A percentile compares a stretch with the other conserved stretches of the same genome.
Conservation (phyloP, 1,140 invertebrate species). For the Mylabris phalerata region DNA sequence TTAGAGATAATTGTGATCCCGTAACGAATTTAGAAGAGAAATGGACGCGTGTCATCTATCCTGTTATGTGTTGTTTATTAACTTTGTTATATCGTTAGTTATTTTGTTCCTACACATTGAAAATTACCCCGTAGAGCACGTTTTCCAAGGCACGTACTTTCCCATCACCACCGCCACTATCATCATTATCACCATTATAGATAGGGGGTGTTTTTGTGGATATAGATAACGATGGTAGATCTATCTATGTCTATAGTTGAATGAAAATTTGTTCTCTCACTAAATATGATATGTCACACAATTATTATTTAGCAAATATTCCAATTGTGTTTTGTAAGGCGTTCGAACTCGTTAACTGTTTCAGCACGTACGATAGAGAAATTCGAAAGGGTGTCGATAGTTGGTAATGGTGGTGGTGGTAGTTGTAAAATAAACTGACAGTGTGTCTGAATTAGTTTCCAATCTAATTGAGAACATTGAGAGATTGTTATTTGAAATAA, state of each 20-base stretch:
- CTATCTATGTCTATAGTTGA: no score
- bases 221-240: no score
- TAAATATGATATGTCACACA: conserved; percentile 19
- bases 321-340: conserved; percentile 12
- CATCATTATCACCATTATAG: no score
- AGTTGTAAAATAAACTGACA: no score
- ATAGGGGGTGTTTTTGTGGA: no score
- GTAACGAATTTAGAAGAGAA: no score
- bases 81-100: conserved; percentile 30
- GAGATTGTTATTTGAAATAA: no score
- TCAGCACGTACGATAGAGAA: neutral
- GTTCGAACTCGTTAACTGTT: conserved; percentile 3
- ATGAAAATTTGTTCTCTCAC: no score
- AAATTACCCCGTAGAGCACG: conserved; percentile 20
- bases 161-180: neutral
- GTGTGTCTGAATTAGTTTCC: no score
- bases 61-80: conserved; percentile 18
- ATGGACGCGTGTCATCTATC: conserved; percentile 2
- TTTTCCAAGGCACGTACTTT: conserved; percentile 20
- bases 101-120: conserved; percentile 12
- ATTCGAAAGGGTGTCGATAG: neutral
- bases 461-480: no score
- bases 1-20: no score
- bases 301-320: conserved; percentile 24
- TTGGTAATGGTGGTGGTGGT: no score